Conservation (phyloP, 2,113 vertebrate genomes). For the Macrotis lagotis region DNA sequence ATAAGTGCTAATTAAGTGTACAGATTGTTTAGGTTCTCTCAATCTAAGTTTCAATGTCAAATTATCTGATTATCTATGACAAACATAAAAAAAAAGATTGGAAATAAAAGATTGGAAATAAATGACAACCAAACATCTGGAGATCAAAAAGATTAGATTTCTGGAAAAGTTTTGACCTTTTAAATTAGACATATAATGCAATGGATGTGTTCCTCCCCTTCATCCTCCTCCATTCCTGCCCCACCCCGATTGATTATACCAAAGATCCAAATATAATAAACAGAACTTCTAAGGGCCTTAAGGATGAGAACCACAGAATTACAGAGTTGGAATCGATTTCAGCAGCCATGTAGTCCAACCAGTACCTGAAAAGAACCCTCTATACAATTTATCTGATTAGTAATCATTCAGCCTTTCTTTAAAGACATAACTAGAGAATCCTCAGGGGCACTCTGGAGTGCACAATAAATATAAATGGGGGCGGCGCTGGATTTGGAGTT, state of each 20-base stretch:
- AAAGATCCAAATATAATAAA: background rate
- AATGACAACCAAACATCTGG: background rate
- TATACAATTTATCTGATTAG: background rate
- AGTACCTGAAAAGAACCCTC: background rate
- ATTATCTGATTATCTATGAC: no score
- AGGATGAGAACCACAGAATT: background rate
- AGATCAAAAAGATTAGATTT: background rate
- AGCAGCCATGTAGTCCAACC: background rate
- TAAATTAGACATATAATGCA: background rate
- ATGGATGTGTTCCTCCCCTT: background rate
- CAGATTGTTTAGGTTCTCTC: background rate
- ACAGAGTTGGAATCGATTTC: background rate
- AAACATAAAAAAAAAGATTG: background rate
- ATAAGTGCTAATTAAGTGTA: background rate
- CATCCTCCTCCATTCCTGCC: no score
- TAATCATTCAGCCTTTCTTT: no score
- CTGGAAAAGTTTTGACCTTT: background rate
- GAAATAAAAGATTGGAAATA: background rate
- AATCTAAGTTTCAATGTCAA: background rate
- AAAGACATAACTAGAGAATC: no score
- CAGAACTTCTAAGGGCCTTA: background rate
- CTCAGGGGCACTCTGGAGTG: no score
- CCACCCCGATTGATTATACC: background rate
- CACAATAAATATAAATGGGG: no score
- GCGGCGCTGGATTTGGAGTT: no score